Base-by-base conservation (phyloP, 2,888 invertebrate genomes). In the Catonia carolina region DNA sequence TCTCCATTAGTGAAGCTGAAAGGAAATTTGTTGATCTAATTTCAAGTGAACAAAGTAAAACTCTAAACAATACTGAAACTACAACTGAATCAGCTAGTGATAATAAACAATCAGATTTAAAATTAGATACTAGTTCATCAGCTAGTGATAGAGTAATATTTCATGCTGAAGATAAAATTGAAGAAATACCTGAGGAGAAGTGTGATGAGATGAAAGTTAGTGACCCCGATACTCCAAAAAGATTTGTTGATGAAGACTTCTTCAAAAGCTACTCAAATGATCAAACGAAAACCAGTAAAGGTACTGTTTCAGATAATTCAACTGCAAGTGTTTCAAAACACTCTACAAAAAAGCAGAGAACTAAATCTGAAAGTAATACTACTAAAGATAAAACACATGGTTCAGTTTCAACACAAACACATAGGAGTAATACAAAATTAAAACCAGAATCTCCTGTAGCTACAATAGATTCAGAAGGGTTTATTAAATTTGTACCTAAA, bases 401-500 rank as follows among this genome's bases (percentile, higher is more conserved):
- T n/a, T n/a, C n/a, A n/a, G n/a, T n/a, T n/a, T 27, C 27, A 6
- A 8, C 8, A 27, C 5, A 8, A 6, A 6, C 27, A 27, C 5
- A 8, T 6, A 27, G 4, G 4, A 8, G 8, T 27, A 27, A 27
- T 27, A 27, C 8, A 6, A 27, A 6, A 8, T 27, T 8, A 6
- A 4, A 6, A 8, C 8, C 27, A 27, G 8, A 8, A 27, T 27
- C 27, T 14, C 47, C 47, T 12, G 15, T 56, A 18, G 57, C 51
- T 12, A 36, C 36, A 23, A 42, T 57, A 12, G 57, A 57, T 53
- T 37, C 52, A 23, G 57, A 57, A 36, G 57, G 57, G 10, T 57
- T 57, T 39, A 57, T 57, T 17, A 50, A 57, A 20, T 57, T 57
- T 53, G 36, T 57, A 2, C 48, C 57, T 27, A 57, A 57, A 31